Percentiles rank a stretch among this genome's conserved stretches.
These are phyloP conservation scores for Listrodromus nycthemerus DNA, from an alignment of 2,888 invertebrate species.

Conservation along the genomic window DNA sequence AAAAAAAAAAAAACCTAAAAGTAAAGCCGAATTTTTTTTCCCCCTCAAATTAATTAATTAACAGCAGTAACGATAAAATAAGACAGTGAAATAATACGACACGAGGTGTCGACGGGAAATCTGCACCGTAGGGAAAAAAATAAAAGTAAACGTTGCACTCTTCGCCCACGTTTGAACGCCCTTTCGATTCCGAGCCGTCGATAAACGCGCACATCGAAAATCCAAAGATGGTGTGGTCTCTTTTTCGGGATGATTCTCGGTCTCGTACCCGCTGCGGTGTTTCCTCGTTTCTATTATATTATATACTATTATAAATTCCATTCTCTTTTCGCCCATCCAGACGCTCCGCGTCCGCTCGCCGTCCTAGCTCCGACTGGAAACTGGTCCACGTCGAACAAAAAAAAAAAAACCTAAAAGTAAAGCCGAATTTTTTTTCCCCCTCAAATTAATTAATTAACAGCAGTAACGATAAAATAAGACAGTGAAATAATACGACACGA, in stretches of 20 bases:
- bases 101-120: not conserved
- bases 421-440: not conserved
- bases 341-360: not conserved
- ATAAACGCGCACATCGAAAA: not conserved
- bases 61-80: not conserved
- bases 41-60: too few species aligned
- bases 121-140: not conserved
- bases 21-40: not conserved
- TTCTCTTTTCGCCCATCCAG: not conserved
- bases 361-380: not conserved
- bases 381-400: not conserved
- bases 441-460: too few species aligned
- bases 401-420: not conserved
- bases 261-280: conserved; percentile 21
- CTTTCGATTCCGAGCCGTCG: too few species aligned
- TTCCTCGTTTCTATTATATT: conserved; percentile 19
- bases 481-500: not conserved
- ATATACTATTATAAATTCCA: conserved; percentile 15
- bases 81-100: not conserved
- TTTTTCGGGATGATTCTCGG: not conserved
- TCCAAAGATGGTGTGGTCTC: conserved; percentile 5
- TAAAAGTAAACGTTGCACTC: not conserved
- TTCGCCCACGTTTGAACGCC: not conserved
- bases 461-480: not conserved
- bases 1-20: not conserved